phyloP scores from a whole-genome alignment of 2,797 vertebrate genomes.

The Falco peregrinus region DNA sequence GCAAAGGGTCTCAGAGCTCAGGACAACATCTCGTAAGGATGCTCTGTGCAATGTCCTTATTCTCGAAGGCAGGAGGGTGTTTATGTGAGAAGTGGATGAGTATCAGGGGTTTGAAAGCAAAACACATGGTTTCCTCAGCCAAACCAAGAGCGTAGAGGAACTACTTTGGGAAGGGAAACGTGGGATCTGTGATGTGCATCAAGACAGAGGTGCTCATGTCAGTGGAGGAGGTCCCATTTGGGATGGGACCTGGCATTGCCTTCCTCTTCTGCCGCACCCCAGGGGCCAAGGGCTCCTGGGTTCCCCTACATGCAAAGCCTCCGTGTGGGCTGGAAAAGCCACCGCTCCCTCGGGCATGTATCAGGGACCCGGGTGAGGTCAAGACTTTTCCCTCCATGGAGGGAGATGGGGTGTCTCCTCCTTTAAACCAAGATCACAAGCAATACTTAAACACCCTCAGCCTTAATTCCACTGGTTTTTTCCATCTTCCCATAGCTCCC shows the following conservation, averaged over 20 bases:
- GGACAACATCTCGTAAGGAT: neutral
- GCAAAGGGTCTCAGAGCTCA: neutral
- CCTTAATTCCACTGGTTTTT: neutral
- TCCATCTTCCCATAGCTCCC: neutral
- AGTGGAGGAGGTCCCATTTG: fast-evolving
- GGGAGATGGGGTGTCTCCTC: neutral
- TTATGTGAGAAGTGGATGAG: neutral
- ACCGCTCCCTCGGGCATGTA: fast-evolving
- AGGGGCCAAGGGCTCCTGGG: neutral
- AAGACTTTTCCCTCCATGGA: neutral
- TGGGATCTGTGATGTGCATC: neutral
- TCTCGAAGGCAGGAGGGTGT: neutral
- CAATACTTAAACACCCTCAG: neutral
- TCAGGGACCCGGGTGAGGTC: neutral
- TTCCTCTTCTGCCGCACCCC: neutral
- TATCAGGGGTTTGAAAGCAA: neutral
- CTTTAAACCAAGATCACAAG: neutral
- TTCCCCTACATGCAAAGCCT: neutral
- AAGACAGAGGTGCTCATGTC: neutral
- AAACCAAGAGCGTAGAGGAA: neutral
- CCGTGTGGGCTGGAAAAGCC: neutral
- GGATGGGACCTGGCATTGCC: neutral
- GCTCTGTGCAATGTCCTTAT: neutral
- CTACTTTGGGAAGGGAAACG: neutral
- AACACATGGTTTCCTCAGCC: neutral